These are phyloP conservation scores for Neoaliturus tenellus DNA, from an alignment of 2,888 invertebrate species.

Conservation along the genomic window DNA sequence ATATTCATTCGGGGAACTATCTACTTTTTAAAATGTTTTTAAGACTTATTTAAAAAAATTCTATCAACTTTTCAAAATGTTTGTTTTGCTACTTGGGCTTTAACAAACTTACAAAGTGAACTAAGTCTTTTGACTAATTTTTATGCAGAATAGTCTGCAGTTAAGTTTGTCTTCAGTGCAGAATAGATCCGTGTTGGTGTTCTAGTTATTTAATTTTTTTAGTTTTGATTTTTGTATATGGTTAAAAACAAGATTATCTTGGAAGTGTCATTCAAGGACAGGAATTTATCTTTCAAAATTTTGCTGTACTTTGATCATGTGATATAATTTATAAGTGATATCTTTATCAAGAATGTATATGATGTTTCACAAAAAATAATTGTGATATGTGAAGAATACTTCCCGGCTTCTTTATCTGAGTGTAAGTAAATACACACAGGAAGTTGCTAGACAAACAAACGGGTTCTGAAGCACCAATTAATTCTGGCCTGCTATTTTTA, in stretches of 20 bases:
- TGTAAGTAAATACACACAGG: neutral
- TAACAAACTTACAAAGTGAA: conserved; percentile 35
- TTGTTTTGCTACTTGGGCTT: too few relatives aligned
- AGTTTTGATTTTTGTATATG: too few relatives aligned
- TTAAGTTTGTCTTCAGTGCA: neutral
- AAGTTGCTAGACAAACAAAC: neutral
- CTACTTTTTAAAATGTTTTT: too few relatives aligned
- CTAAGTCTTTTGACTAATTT: neutral
- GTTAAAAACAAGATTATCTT: too few relatives aligned
- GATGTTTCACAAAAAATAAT: neutral
- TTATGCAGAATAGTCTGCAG: neutral
- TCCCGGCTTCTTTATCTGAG: neutral
- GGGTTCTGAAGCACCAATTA: neutral
- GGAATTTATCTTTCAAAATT: neutral
- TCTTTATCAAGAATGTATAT: neutral
- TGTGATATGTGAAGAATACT: too few relatives aligned
- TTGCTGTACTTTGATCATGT: too few relatives aligned
- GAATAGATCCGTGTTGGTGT: neutral
- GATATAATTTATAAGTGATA: too few relatives aligned
- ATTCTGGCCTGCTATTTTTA: neutral
- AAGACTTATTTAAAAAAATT: too few relatives aligned
- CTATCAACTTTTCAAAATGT: too few relatives aligned
- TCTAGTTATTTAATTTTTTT: too few relatives aligned
- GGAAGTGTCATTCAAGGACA: neutral
- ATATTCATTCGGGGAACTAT: too few relatives aligned